phyloP scores from a whole-genome alignment of 2,113 vertebrate genomes.

The Mus pahari region DNA sequence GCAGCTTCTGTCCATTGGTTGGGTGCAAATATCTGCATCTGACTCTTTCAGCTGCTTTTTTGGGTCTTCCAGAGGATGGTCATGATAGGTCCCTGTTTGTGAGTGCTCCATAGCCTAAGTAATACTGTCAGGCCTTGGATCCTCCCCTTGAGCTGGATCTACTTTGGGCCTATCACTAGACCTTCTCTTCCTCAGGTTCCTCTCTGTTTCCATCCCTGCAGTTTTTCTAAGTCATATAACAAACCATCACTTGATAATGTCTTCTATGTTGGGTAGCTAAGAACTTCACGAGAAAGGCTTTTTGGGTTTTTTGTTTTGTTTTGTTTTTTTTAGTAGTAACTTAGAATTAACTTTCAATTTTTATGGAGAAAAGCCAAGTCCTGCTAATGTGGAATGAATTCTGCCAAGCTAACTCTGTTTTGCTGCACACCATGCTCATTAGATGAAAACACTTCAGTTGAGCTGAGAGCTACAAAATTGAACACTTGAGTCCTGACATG shows the following conservation, averaged over 20 bases:
- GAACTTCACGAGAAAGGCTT: background rate
- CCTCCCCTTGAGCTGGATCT: too few species aligned
- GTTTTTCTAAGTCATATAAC: conserved; percentile 41
- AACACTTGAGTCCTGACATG: background rate
- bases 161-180: too few species aligned
- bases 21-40: too few species aligned
- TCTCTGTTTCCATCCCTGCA: too few species aligned
- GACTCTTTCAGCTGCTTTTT: too few species aligned
- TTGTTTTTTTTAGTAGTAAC: background rate
- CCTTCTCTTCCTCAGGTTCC: too few species aligned
- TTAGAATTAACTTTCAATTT: conserved; percentile 4
- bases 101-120: too few species aligned
- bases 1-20: too few species aligned
- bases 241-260: background rate
- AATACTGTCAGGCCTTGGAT: too few species aligned
- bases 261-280: background rate
- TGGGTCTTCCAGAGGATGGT: too few species aligned
- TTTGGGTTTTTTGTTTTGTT: too few species aligned
- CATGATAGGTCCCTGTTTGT: too few species aligned
- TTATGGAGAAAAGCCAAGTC: conserved; percentile 37
- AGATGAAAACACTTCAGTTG: background rate
- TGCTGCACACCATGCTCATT: background rate
- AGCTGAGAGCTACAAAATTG: background rate
- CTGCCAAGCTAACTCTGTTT: background rate
- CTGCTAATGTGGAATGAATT: background rate